phyloP scores from a whole-genome alignment of 2,113 vertebrate species.

The Xerus inauris region DNA sequence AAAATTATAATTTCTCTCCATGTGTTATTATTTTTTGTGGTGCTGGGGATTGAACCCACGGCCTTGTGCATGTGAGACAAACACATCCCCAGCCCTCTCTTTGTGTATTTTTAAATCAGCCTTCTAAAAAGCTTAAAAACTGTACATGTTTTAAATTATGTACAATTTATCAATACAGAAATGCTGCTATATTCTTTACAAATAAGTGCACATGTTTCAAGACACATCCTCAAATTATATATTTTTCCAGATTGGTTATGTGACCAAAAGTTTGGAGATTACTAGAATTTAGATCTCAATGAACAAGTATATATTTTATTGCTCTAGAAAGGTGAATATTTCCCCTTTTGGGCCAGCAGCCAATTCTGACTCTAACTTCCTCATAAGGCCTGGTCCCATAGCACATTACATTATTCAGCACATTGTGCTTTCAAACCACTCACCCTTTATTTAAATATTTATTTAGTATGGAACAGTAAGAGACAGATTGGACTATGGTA shows the following conservation, averaged over 20 bases:
- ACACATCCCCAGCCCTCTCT: too few species aligned
- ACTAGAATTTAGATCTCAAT: not conserved
- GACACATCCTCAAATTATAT: not conserved
- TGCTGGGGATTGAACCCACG: too few species aligned
- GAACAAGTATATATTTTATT: not conserved
- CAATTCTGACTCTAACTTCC: constrained; percentile 22
- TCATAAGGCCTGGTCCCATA: not conserved
- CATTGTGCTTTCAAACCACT: constrained; percentile 40
- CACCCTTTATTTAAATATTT: constrained; percentile 63
- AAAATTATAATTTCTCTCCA: not conserved
- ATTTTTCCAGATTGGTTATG: not conserved
- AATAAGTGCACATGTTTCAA: not conserved
- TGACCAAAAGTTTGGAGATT: not conserved
- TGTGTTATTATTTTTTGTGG: too few species aligned
- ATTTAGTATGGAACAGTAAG: constrained; percentile 36
- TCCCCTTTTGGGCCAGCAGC: not conserved
- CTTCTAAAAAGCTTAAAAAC: not conserved
- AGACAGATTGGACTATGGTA: not conserved
- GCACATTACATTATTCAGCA: constrained; percentile 40
- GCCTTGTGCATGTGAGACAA: too few species aligned
- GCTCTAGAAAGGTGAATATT: not conserved
- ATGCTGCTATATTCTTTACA: not conserved
- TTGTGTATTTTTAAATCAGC: not conserved
- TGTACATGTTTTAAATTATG: not conserved
- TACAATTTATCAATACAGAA: not conserved